Conservation (phyloP, 1,140 invertebrate genomes). For the Apis cerana region DNA sequence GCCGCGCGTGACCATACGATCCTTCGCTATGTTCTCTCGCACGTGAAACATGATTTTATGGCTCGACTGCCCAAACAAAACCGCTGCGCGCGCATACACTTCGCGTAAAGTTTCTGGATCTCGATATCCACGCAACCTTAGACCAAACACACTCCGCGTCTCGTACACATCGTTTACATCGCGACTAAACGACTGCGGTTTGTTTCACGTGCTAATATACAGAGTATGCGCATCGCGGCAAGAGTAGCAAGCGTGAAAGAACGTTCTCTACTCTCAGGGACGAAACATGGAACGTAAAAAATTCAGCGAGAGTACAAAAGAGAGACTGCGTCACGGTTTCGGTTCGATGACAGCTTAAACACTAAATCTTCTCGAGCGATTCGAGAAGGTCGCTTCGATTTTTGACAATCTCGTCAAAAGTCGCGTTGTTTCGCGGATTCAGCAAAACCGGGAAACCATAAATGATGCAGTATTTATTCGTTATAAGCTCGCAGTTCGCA, state of each 20-base stretch:
- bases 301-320: background rate
- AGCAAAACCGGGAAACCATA: conserved; percentile 22
- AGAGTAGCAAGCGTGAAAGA: background rate
- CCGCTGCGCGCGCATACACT: no score
- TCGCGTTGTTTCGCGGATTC: background rate
- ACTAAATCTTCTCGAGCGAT: background rate
- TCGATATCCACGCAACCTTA: background rate
- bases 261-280: background rate
- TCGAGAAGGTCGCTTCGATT: background rate
- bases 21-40: background rate
- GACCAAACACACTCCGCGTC: background rate
- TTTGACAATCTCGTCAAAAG: background rate
- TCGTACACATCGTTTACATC: background rate
- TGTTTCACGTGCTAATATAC: background rate
- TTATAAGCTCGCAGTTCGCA: no score
- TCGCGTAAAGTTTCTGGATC: background rate
- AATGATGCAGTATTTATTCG: conserved; percentile 5
- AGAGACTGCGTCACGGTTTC: background rate
- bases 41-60: conserved; percentile 16
- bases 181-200: background rate
- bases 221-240: fast-evolving
- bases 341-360: background rate
- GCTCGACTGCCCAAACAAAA: background rate
- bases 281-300: background rate
- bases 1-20: background rate